Evolutionary conservation across 2,888 invertebrate genomes (phyloP), one percentile per base, ranked within the genome.

Genomic region (Macrosiphum euphorbiae): DNA sequence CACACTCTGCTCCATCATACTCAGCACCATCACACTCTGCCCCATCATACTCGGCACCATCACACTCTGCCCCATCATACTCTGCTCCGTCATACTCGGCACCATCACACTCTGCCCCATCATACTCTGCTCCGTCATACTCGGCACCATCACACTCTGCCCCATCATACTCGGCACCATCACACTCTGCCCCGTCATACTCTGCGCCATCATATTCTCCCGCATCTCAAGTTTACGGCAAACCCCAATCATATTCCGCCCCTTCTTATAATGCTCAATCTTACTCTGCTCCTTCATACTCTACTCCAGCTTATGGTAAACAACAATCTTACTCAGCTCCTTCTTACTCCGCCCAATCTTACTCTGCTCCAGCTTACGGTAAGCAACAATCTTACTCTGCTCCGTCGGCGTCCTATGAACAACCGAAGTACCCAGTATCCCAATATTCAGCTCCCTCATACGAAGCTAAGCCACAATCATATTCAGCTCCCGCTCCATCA

Each of bases 381-480:
- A 86, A 94, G 44, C 58, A 86, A 16, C 90, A 86, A 50, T 92
- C 88, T 20, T 92, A 88, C 44, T 88, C 88, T n/a, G 52, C 88
- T 52, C 67, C 90, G 47, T 47, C 50, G 28, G 35, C 85, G 7
- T 78, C 88, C 16, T 92, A 94, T 50, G 94, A 58, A 86, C 90
- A 89, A n/a, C 41, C 90, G 35, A 90, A 89, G 24, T 94, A 90
- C 35, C 84, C 55, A 28, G 50, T 47, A 67, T 35, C 88, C 2
- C 89, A 92, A 44, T 90, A 90, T 50, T 89, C 93, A 44, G 58
- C 93, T 58, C 85, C 93, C 1, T 47, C 90, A 26, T 94, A 94
- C 92, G 94, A 90, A 16, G 61, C 87, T 20, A 94, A 94, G 26
- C 88, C 94, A 16, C 92, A 91, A 67, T 55, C 61, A 11, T 93